Conservation (phyloP, 2,888 invertebrate species). For the Blomia tropicalis region DNA sequence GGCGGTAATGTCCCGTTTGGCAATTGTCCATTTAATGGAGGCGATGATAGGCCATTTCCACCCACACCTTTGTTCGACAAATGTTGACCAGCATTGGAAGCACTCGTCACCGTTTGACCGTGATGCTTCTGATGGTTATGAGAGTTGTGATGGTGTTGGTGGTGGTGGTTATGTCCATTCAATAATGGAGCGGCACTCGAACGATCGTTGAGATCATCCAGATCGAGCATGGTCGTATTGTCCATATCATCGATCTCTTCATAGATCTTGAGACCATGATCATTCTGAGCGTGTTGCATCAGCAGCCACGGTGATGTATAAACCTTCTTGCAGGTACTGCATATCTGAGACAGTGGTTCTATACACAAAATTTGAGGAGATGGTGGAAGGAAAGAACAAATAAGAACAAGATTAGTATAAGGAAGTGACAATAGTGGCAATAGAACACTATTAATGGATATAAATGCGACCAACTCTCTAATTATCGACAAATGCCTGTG, state of each 20-base stretch:
- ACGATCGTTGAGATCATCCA: not conserved
- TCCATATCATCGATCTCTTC: constrained; percentile 42
- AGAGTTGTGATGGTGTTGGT: constrained; percentile 9
- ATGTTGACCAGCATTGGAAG: too few relatives aligned
- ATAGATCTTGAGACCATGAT: constrained; percentile 85
- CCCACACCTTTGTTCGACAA: not conserved
- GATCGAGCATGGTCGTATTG: not conserved
- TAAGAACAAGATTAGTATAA: not conserved
- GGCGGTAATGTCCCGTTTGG: not conserved
- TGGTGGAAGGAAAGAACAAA: not conserved
- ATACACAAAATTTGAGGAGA: constrained; percentile 15
- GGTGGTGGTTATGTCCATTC: constrained; percentile 38
- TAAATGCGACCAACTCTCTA: not conserved
- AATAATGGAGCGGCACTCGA: constrained; percentile 51
- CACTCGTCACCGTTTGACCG: too few relatives aligned
- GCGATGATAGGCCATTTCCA: not conserved
- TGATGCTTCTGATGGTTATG: too few relatives aligned
- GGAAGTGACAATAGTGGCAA: not conserved
- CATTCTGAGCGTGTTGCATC: constrained; percentile 82
- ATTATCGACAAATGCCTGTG: constrained; percentile 5
- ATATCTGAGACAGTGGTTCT: constrained; percentile 84
- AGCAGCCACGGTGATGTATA: constrained; percentile 87
- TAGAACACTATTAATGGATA: constrained; percentile 3
- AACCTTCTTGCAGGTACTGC: constrained; percentile 78
- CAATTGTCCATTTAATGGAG: constrained; percentile 3